Evolutionary conservation across 1,140 invertebrate species (phyloP), one percentile per base, ranked within the genome.

Genomic region (Mya arenaria): DNA sequence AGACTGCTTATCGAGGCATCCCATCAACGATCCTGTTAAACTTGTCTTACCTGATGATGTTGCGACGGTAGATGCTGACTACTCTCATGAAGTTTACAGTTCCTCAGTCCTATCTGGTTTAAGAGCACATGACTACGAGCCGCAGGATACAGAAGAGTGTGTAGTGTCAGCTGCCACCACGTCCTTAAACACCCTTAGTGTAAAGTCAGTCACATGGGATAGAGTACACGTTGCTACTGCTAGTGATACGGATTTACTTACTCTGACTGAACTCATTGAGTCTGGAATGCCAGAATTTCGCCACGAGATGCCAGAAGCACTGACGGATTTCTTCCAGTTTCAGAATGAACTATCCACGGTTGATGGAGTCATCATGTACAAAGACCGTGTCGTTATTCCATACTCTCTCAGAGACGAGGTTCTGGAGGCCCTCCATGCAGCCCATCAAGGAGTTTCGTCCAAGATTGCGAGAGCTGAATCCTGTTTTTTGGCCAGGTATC

Each of bases 401-500:
- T 62, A 30, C 15, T 52, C 83, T 4, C 82, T 81, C 4, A 58
- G 77, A 44, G 2, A 52, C 15, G 63, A 63, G 15, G 56, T 79
- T n/a, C 48, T 78, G 3, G 34, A 63, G n/a, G 32, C 82, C 1
- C 56, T 84, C 3, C 85, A 88, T 48, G 66, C 85, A 10, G 85
- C 84, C 0, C 85, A 85, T 34, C 87, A 85, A 79, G 87, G 85
- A 15, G 56, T 82, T 15, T 44, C 79, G 15, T 56, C 72, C 28
- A 88, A 86, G 85, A 74, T 32, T 23, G 65, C 85, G 30, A 68
- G 82, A 52, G 85, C 85, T 19, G 86, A 86, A n/a, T 15, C 48
- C 85, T 19, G 71, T 84, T 4, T 85, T 85, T 63, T 84, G 75
- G 86, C 71, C 82, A 39, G 86, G 86, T 0, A 84, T 87, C 25